phyloP scores from a whole-genome alignment of 2,797 vertebrate species.

The Loris lydekkerianus region DNA sequence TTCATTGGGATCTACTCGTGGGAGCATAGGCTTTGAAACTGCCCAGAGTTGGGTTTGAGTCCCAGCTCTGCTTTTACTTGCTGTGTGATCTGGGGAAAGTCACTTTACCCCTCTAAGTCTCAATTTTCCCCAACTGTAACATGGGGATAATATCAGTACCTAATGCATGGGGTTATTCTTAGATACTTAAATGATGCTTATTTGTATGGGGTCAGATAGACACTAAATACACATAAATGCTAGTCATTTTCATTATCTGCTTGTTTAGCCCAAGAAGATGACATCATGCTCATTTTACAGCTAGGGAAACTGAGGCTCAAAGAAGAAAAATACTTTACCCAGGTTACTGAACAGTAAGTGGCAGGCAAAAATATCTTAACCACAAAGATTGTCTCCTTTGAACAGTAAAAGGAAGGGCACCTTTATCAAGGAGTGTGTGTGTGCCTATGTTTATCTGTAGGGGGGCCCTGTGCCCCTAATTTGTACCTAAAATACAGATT shows the following conservation, averaged over 20 bases:
- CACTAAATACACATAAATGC: neutral
- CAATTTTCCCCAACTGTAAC: neutral
- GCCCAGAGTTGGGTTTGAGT: neutral
- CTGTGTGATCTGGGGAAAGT: neutral
- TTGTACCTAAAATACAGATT: neutral
- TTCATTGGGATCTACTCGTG: neutral
- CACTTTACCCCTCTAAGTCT: neutral
- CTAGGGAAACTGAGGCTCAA: conserved; percentile 29
- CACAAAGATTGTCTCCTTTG: neutral
- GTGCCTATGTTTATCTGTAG: neutral
- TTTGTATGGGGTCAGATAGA: neutral
- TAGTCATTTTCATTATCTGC: neutral
- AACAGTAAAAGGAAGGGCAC: neutral
- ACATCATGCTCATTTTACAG: neutral
- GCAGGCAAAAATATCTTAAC: neutral
- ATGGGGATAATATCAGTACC: neutral
- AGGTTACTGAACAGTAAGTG: neutral
- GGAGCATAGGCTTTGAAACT: neutral
- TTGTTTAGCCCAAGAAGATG: neutral
- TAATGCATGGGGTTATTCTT: neutral
- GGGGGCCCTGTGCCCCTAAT: neutral
- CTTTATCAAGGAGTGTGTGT: neutral
- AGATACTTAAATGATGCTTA: conserved; percentile 4
- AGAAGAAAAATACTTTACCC: neutral
- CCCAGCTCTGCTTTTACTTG: neutral